Evolutionary conservation across 2,888 invertebrate genomes (phyloP).

Genomic region (Perdita meconis): DNA sequence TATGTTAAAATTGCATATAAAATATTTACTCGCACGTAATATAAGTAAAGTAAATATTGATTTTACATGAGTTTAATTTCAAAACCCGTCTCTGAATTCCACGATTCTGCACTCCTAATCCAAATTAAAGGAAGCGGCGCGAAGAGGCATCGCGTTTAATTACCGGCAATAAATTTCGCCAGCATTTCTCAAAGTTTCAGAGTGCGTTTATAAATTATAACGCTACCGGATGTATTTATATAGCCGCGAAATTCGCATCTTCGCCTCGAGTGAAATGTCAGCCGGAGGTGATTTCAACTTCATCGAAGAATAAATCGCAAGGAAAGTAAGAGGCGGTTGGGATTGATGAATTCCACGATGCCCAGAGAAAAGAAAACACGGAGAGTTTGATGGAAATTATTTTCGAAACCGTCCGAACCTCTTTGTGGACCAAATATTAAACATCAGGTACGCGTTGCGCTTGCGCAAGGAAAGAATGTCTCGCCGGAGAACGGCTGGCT

Average conservation of each 20-base stretch:
- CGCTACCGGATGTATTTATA: background rate
- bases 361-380: background rate
- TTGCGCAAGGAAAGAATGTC: background rate
- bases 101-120: background rate
- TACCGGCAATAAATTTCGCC: constrained; percentile 5
- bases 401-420: no score
- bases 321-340: background rate
- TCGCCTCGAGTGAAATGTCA: background rate
- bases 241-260: background rate
- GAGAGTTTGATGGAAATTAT: no score
- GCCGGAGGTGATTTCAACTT: background rate
- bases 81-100: no score
- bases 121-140: background rate
- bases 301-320: background rate
- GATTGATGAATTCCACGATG: no score
- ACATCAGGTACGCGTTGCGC: background rate
- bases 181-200: background rate
- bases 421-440: no score
- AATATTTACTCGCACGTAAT: no score
- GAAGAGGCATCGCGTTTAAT: constrained; percentile 9
- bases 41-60: no score
- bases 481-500: no score
- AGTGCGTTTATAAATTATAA: constrained; percentile 11
- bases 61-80: no score
- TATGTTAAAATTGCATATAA: no score